Evolutionary conservation across 2,113 vertebrate genomes (phyloP).

Genomic region (Bubo scandiacus): DNA sequence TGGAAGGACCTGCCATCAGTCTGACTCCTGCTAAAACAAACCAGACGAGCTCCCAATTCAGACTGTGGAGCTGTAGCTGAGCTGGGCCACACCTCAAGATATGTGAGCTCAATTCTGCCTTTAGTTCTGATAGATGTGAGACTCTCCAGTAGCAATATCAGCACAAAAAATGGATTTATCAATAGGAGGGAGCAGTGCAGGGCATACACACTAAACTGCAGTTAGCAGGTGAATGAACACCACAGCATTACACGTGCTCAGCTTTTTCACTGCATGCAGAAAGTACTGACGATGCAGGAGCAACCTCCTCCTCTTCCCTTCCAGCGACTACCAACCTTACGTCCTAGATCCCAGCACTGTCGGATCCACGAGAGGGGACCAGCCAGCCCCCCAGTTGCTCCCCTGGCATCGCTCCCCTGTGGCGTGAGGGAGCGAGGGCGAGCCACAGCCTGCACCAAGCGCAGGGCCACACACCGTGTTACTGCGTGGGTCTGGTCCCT

Average conservation of each 20-base stretch:
- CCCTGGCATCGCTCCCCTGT: no score
- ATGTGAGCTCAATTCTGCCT: background rate
- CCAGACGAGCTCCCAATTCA: background rate
- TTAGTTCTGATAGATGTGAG: background rate
- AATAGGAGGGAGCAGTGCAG: background rate
- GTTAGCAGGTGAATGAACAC: background rate
- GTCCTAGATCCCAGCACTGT: background rate
- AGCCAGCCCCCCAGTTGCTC: no score
- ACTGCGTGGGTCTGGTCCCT: background rate
- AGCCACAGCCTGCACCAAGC: no score
- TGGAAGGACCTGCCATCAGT: background rate
- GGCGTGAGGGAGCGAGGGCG: no score
- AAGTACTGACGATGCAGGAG: background rate
- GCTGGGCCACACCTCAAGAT: fast-evolving
- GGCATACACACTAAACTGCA: background rate
- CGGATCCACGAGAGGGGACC: background rate
- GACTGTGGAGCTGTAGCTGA: background rate
- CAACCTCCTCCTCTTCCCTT: background rate
- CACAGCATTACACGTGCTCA: background rate
- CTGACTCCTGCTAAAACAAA: background rate
- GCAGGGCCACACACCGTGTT: background rate
- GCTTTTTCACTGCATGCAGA: background rate
- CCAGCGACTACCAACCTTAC: no score
- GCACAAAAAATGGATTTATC: background rate
- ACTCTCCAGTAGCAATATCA: background rate